Percentiles rank a stretch among this genome's conserved stretches.
Evolutionary conservation across 2,113 vertebrate genomes (phyloP).

Genomic region (Trachemys scripta): DNA sequence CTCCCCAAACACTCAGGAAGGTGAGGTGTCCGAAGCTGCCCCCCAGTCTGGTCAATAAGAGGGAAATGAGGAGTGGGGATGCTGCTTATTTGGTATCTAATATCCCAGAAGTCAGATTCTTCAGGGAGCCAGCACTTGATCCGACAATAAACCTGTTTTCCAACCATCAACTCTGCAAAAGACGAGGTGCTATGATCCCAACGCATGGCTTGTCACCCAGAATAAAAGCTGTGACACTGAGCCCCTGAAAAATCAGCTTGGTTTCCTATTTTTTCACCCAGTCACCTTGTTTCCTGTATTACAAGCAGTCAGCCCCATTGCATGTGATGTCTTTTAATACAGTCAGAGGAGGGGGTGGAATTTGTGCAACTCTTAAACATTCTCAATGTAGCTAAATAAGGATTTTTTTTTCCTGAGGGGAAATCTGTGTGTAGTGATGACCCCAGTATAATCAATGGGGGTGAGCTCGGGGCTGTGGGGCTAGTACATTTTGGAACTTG

Average conservation of each 20-base stretch:
- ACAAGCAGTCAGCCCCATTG: neutral
- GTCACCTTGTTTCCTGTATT: neutral
- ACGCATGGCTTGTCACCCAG: neutral
- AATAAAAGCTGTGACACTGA: fast-evolving
- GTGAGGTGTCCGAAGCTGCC: fast-evolving
- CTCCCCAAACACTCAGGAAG: neutral
- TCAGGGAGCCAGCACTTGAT: neutral
- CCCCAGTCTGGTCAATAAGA: neutral
- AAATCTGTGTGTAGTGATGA: neutral
- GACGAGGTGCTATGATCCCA: neutral
- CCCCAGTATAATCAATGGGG: neutral
- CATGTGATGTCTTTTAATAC: neutral
- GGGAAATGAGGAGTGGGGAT: neutral
- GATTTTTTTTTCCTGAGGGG: neutral
- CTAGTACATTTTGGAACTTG: neutral
- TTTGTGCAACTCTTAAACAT: neutral
- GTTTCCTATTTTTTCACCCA: neutral
- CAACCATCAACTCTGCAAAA: neutral
- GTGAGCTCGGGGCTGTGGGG: neutral
- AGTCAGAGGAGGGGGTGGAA: neutral
- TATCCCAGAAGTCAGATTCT: neutral
- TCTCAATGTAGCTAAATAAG: neutral
- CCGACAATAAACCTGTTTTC: fast-evolving
- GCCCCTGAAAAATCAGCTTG: neutral
- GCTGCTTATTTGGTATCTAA: neutral